Evolutionary conservation across 2,888 invertebrate species (phyloP).

Genomic region (Pachymerium ferrugineum): DNA sequence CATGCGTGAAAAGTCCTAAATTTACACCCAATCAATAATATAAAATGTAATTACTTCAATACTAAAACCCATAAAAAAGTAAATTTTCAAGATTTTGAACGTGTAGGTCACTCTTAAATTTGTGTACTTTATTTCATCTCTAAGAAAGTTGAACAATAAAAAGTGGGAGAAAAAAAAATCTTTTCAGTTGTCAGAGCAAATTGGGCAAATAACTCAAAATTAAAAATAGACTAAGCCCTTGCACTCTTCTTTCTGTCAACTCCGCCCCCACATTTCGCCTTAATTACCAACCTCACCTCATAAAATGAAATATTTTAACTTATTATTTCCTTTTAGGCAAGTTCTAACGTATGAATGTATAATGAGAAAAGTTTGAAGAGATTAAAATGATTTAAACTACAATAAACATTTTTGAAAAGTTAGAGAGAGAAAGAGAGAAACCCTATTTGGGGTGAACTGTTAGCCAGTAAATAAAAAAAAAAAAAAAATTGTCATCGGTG

Average conservation of each 20-base stretch:
- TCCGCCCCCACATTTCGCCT: neutral
- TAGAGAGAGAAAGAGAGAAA: no score
- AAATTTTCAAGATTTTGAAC: neutral
- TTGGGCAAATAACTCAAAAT: neutral
- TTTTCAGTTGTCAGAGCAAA: constrained; percentile 15
- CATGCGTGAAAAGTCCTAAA: no score
- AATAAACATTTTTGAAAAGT: no score
- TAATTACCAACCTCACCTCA: neutral
- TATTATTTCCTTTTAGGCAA: neutral
- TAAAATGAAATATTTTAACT: neutral
- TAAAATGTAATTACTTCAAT: no score
- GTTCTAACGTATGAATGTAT: no score
- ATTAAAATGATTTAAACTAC: no score
- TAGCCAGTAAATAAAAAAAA: neutral
- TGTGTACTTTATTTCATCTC: constrained; percentile 5
- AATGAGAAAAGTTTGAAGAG: no score
- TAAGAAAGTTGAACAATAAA: constrained; percentile 11
- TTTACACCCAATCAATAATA: no score
- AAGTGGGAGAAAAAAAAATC: neutral
- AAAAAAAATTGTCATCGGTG: neutral
- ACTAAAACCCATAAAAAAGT: no score
- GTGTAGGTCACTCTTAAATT: constrained; percentile 3
- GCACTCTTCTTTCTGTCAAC: neutral
- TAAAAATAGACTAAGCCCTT: neutral
- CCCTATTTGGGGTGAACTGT: constrained; percentile 2